Evolutionary conservation across 2,797 vertebrate genomes (phyloP).

Genomic region (Sebastolobus alascanus): DNA sequence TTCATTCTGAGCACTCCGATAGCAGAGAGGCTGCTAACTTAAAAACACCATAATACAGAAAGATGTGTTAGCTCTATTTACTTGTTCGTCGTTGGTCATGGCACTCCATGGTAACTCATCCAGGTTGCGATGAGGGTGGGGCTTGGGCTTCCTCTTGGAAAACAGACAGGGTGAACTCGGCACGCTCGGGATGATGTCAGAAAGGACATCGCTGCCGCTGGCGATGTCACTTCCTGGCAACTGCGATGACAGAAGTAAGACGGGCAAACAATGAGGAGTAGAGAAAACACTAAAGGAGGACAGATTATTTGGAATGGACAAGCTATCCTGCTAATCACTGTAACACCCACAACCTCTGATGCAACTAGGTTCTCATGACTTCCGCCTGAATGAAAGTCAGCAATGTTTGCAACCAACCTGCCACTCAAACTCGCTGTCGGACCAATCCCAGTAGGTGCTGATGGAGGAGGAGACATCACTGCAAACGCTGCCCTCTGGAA

Average conservation of each 20-base stretch:
- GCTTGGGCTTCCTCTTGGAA: constrained; percentile 94
- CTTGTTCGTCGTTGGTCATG: constrained; percentile 99
- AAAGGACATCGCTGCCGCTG: constrained; percentile 97
- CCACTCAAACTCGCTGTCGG: constrained; percentile 99
- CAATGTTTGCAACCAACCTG: constrained; percentile 86
- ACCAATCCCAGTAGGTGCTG: constrained; percentile 99
- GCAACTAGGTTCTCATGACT: neutral
- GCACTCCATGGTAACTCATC: constrained; percentile 99
- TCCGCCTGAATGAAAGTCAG: neutral
- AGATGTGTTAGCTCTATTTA: constrained; percentile 5
- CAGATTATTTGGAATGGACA: neutral
- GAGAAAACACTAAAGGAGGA: neutral
- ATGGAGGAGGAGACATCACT: constrained; percentile 99
- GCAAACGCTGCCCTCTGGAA: constrained; percentile 98
- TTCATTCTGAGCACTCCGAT: too few species aligned
- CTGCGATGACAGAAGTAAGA: constrained; percentile 73
- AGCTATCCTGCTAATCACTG: neutral
- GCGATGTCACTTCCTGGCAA: constrained; percentile 97
- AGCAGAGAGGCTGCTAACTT: too few species aligned
- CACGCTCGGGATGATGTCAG: constrained; percentile 98
- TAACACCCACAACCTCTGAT: neutral
- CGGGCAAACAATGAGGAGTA: neutral
- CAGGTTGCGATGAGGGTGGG: constrained; percentile 92
- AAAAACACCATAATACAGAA: neutral
- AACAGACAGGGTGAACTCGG: constrained; percentile 96